Conservation (phyloP, 1,140 invertebrate species). For the Planococcus citri region DNA sequence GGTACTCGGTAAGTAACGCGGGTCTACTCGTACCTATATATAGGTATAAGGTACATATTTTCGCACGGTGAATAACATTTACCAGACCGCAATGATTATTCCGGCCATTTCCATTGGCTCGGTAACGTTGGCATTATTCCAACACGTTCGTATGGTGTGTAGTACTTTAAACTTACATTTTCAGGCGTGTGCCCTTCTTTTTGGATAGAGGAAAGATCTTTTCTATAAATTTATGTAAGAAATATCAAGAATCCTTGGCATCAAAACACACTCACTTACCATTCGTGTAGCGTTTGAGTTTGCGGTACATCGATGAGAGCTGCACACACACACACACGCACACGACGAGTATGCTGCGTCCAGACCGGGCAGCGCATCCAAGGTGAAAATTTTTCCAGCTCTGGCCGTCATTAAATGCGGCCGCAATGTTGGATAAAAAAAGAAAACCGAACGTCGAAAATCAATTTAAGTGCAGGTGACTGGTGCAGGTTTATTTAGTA, state of each 20-base stretch:
- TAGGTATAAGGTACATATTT: background rate
- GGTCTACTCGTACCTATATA: background rate
- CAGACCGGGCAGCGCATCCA: no score
- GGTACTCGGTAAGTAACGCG: no score
- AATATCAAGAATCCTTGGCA: slow-evolving; percentile 6
- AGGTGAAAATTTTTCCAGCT: no score
- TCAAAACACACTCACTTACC: background rate
- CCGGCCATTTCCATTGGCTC: background rate
- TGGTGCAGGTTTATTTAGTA: slow-evolving; percentile 10
- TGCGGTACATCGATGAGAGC: no score
- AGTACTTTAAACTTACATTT: background rate
- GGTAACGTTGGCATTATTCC: background rate
- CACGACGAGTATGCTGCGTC: no score
- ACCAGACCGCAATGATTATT: background rate
- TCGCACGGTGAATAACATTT: background rate
- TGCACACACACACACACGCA: no score
- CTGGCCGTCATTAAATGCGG: no score
- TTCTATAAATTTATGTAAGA: background rate
- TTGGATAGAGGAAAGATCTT: background rate
- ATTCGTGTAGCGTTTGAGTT: background rate
- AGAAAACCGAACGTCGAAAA: background rate
- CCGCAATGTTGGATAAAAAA: background rate
- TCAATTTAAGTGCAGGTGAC: slow-evolving; percentile 18
- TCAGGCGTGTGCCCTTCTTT: background rate
- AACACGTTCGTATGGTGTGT: background rate